A percentile compares a stretch with the other conserved stretches of the same genome.
Conservation (phyloP, 2,888 invertebrate genomes). For the Deladenus siricidicola region DNA sequence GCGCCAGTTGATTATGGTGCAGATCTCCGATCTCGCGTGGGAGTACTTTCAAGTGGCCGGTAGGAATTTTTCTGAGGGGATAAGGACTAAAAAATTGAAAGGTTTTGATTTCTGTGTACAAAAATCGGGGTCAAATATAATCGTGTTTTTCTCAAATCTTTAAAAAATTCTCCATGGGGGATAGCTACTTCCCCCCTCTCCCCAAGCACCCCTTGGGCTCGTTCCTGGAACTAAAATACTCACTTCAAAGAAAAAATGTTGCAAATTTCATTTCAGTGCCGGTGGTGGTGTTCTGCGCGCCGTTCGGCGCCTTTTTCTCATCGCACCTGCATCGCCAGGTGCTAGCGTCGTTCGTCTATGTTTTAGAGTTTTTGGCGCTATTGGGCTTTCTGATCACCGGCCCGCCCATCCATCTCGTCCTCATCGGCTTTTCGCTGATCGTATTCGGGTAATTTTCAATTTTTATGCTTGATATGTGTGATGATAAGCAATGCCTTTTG, state of each 20-base stretch:
- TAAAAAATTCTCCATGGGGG: too few relatives aligned
- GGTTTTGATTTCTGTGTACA: too few relatives aligned
- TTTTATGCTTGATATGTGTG: background rate
- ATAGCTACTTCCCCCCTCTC: background rate
- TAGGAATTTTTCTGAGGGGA: background rate
- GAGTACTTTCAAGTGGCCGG: constrained; percentile 28
- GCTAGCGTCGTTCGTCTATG: constrained; percentile 37
- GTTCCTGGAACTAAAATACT: too few relatives aligned
- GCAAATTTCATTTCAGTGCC: constrained; percentile 13
- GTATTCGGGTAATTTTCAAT: constrained; percentile 9
- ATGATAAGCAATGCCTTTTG: background rate
- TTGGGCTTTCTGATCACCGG: constrained; percentile 23
- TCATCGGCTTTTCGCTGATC: constrained; percentile 20
- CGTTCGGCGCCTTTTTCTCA: constrained; percentile 37
- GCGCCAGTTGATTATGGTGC: constrained; percentile 29
- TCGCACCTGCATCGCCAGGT: constrained; percentile 38
- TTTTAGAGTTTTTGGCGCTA: constrained; percentile 24
- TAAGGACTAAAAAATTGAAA: too few relatives aligned
- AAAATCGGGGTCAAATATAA: too few relatives aligned
- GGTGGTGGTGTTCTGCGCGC: constrained; percentile 29
- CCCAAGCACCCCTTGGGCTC: background rate
- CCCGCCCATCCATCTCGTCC: constrained; percentile 11
- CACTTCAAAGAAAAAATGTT: too few relatives aligned
- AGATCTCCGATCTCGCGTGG: constrained; percentile 30
- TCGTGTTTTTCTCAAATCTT: too few relatives aligned